Evolutionary conservation across 2,888 invertebrate species (phyloP).

Genomic region (Tolmerus cingulatus): DNA sequence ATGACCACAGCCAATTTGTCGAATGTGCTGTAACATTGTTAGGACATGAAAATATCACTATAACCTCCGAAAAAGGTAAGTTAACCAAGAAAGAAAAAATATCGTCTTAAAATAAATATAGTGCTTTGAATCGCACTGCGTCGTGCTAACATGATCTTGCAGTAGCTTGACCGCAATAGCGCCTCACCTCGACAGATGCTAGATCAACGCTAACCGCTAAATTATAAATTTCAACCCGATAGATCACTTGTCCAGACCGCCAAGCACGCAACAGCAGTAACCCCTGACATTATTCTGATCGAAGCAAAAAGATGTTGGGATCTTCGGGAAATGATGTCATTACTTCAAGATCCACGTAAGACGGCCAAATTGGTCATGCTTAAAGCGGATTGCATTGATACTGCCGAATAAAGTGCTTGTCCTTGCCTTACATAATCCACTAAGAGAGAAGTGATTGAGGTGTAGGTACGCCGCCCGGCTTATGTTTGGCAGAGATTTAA

Average conservation of each 20-base stretch:
- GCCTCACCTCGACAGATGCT: neutral
- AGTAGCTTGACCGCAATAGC: neutral
- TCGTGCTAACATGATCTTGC: neutral
- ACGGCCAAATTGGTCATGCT: neutral
- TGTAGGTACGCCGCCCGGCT: neutral
- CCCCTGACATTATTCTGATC: constrained; percentile 9
- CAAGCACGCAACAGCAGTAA: neutral
- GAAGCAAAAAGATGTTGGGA: neutral
- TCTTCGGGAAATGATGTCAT: constrained; percentile 13
- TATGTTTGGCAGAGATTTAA: neutral
- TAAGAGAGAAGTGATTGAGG: neutral
- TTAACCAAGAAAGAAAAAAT: neutral
- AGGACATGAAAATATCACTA: neutral
- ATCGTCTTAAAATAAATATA: neutral
- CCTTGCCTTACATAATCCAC: constrained; percentile 6
- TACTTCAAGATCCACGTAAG: neutral
- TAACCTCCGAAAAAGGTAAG: neutral
- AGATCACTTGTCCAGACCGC: neutral
- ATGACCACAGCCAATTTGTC: neutral
- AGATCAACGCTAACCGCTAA: neutral
- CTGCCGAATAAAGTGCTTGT: neutral
- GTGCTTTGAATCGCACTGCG: neutral
- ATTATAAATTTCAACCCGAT: neutral
- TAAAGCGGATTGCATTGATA: constrained; percentile 5
- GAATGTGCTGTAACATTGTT: neutral